Evolutionary conservation across 2,797 vertebrate genomes (phyloP).

Genomic region (Schizothorax lantsangensis): DNA sequence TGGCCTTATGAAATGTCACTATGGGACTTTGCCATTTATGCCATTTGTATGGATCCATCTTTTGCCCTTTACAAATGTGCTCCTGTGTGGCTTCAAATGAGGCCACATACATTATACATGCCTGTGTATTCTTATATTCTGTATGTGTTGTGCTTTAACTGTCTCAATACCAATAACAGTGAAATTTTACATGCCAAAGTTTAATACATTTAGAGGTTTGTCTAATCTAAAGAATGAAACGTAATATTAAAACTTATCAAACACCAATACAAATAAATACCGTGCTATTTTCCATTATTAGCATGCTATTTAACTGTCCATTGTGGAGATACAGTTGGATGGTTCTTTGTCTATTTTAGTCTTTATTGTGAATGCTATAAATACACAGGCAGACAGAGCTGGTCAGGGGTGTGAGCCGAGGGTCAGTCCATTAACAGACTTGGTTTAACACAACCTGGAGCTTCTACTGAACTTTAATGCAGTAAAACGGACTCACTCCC

Average conservation of each 20-base stretch:
- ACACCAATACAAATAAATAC: not conserved
- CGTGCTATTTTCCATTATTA: not conserved
- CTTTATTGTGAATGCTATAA: constrained; percentile 41
- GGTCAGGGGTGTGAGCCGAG: constrained; percentile 8
- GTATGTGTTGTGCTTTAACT: not conserved
- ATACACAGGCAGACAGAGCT: constrained; percentile 34
- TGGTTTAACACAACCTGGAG: constrained; percentile 8
- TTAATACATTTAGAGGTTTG: not conserved
- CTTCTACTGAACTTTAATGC: constrained; percentile 9
- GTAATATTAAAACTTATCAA: not conserved
- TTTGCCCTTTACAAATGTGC: constrained; percentile 23
- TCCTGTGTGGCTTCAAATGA: constrained; percentile 1
- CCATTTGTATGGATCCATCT: not conserved
- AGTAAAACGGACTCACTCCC: constrained; percentile 5
- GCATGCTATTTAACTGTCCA: not conserved
- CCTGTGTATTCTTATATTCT: not conserved
- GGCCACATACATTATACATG: not conserved
- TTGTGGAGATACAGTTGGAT: constrained; percentile 5
- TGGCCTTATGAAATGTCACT: constrained; percentile 22
- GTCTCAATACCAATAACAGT: not conserved
- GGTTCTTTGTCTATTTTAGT: constrained; percentile 13
- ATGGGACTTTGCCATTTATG: constrained; percentile 7
- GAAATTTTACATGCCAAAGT: not conserved
- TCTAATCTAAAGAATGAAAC: not conserved
- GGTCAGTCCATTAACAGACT: constrained; percentile 33